phyloP scores from a whole-genome alignment of 2,888 invertebrate genomes.

The Ischnus inquisitorius region DNA sequence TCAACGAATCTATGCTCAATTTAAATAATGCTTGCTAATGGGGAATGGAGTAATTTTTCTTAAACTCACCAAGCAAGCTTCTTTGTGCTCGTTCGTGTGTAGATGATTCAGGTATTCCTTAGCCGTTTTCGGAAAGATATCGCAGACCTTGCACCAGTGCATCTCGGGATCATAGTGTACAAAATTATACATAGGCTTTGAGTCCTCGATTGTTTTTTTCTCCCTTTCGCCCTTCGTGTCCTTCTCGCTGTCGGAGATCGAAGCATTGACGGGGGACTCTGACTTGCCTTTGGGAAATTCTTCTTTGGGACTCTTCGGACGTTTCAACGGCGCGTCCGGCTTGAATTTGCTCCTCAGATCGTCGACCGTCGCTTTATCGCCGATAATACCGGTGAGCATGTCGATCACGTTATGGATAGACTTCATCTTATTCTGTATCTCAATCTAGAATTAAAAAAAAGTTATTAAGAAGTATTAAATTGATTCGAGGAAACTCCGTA shows the following conservation, averaged over 20 bases:
- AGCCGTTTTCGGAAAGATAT: constrained; percentile 94
- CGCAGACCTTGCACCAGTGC: constrained; percentile 96
- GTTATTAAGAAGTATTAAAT: constrained; percentile 16
- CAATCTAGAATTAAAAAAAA: constrained; percentile 87
- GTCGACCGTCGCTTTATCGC: constrained; percentile 88
- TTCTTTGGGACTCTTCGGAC: constrained; percentile 82
- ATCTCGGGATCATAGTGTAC: constrained; percentile 95
- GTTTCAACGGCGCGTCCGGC: constrained; percentile 77
- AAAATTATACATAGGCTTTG: constrained; percentile 89
- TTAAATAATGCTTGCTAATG: too few relatives aligned
- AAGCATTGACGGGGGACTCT: constrained; percentile 77
- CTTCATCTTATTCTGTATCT: constrained; percentile 92
- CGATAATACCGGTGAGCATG: constrained; percentile 94
- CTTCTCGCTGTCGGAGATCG: constrained; percentile 79
- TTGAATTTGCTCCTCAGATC: constrained; percentile 84
- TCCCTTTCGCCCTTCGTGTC: constrained; percentile 79
- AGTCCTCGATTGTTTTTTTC: constrained; percentile 79
- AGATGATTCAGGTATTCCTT: constrained; percentile 95
- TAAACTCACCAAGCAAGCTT: constrained; percentile 84
- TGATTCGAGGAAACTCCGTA: background rate
- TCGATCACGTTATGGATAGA: constrained; percentile 95
- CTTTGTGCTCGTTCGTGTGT: constrained; percentile 92
- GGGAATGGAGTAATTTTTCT: too few relatives aligned
- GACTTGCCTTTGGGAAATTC: constrained; percentile 81
- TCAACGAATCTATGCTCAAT: background rate